These are phyloP conservation scores for Hydra vulgaris DNA, from an alignment of 30 jellyfish, hydroid and myxozoan species.

Conservation along the genomic window DNA sequence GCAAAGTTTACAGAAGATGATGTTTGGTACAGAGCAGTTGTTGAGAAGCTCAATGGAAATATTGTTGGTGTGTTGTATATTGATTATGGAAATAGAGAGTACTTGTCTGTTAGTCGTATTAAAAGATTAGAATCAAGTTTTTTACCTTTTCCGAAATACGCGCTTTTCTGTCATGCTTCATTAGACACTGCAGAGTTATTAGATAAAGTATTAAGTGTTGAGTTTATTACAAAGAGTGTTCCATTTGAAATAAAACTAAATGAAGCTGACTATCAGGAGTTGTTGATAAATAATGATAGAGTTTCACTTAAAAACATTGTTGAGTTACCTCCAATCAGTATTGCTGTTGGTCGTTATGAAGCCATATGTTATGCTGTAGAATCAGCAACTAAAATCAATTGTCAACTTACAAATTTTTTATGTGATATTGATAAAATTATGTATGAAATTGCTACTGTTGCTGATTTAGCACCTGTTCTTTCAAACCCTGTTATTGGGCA, in stretches of 20 bases:
- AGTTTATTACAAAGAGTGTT: conserved; percentile 9
- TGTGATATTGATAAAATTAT: conserved; percentile 34
- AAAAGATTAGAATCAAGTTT: conserved; percentile 35
- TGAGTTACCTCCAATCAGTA: neutral
- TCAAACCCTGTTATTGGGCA: conserved; percentile 34
- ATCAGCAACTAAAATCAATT: neutral
- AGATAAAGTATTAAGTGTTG: conserved; percentile 24
- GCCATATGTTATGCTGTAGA: conserved; percentile 17
- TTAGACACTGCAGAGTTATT: neutral
- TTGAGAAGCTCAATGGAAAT: conserved; percentile 25
- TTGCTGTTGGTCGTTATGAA: neutral
- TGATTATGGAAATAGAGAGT: conserved; percentile 64
- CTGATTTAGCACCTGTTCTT: conserved; percentile 26
- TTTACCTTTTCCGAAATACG: conserved; percentile 31
- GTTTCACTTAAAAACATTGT: too few relatives aligned
- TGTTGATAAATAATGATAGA: too few relatives aligned
- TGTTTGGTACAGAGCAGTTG: conserved; percentile 61
- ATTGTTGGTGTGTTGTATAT: conserved; percentile 31
- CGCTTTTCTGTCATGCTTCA: conserved; percentile 34
- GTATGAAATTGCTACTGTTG: conserved; percentile 26
- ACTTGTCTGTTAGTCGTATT: conserved; percentile 3
- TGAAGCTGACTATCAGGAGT: neutral
- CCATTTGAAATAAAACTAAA: conserved; percentile 18
- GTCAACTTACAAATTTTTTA: conserved; percentile 23
- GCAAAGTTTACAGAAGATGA: conserved; percentile 58